phyloP scores from a whole-genome alignment of 1,140 invertebrate species.

The Archegozetes longisetosus region DNA sequence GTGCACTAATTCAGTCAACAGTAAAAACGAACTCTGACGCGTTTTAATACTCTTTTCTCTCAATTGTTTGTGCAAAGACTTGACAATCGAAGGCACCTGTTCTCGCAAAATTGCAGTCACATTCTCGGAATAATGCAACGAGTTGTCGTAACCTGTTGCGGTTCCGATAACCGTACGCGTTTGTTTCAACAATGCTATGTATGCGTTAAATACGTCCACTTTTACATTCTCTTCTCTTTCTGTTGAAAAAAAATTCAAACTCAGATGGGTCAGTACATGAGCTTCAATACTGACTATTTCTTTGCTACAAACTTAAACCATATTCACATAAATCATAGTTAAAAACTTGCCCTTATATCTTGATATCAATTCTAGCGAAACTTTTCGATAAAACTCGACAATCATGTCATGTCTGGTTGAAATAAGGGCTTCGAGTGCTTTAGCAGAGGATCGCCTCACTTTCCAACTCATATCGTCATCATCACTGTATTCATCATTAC shows the following conservation, averaged over 20 bases:
- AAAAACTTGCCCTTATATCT: constrained; percentile 84
- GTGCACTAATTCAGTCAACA: constrained; percentile 74
- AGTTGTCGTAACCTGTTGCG: constrained; percentile 20
- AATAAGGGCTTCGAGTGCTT: constrained; percentile 90
- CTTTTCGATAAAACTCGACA: constrained; percentile 67
- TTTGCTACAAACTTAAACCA: constrained; percentile 16
- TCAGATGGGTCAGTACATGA: background rate
- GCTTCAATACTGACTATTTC: background rate
- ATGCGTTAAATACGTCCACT: constrained; percentile 91
- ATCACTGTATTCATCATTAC: constrained; percentile 82
- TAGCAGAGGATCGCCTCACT: constrained; percentile 78
- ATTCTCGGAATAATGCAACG: constrained; percentile 3
- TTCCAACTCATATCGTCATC: constrained; percentile 99
- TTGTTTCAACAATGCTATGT: constrained; percentile 77
- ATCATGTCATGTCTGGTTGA: constrained; percentile 76
- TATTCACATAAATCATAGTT: no score
- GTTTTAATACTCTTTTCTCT: constrained; percentile 87
- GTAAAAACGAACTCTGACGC: constrained; percentile 72
- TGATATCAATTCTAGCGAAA: constrained; percentile 73
- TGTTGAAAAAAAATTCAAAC: constrained; percentile 29
- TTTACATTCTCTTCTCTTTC: constrained; percentile 98
- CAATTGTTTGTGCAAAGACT: constrained; percentile 73
- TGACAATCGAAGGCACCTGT: constrained; percentile 58
- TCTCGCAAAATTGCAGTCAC: constrained; percentile 27
- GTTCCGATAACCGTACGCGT: constrained; percentile 52